Evolutionary conservation across 2,888 invertebrate genomes (phyloP), one percentile per base, ranked within the genome.

Genomic region (Mimumesa dahlbomi): DNA sequence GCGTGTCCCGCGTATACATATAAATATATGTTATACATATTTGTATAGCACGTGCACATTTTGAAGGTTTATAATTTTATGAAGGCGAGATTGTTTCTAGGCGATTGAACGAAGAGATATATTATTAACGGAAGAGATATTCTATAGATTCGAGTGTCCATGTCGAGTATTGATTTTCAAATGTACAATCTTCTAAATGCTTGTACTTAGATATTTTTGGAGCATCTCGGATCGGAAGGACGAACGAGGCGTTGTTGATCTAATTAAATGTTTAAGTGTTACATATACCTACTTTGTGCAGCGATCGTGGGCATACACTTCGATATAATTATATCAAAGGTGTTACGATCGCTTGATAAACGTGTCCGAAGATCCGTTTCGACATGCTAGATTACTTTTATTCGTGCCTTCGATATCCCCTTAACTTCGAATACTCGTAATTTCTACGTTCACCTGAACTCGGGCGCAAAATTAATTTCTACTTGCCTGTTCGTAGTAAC

Each of bases 191-290:
- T 57, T 66, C 40, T 42, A 62, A 49, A 62, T 40, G 57, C 61
- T 71, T 59, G 53, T 71, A 71, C 66, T 66, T 73, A 71, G 56
- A 64, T 70, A 66, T 66, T 71, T 66, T 66, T 54, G n/a, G 42
- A 45, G 65, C 42, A 36, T 53, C 57, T 65, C 40, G 25, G 52
- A 63, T 54, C 25, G 40, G 62, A 43, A 13, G 45, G 21, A 36
- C 48, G 48, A 13, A 54, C n/a, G 49, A 58, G 48, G 36, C 42
- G 48, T 71, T 38, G 53, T 69, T 58, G 58, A 45, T 63, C 58
- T 71, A 63, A 57, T 69, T 63, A 58, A 69, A 71, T 62, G 63
- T 71, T 71, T 71, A 58, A 63, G 53, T 63, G 49, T 71, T 53
- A 42, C 42, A 42, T 63, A 58, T 52, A 57, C 43, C 22, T 38